Conservation (phyloP, 2,113 vertebrate genomes). For the Genyomyrus donnyi region DNA sequence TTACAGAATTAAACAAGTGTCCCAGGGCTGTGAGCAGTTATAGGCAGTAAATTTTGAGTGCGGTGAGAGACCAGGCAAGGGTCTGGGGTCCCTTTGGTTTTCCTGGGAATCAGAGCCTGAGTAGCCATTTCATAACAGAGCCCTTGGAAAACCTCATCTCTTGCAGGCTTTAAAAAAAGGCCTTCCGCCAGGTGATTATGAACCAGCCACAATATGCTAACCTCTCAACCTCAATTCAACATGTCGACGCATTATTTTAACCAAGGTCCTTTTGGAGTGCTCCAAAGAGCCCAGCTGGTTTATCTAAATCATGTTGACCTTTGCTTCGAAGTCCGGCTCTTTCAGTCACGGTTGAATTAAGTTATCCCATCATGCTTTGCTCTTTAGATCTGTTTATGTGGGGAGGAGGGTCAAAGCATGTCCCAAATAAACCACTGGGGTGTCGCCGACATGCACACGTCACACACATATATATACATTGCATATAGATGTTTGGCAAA, state of each 20-base stretch:
- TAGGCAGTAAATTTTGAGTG: background rate
- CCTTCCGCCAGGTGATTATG: conserved; percentile 26
- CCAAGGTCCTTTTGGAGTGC: conserved; percentile 24
- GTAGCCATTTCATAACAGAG: conserved; percentile 1
- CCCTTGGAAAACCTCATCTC: conserved; percentile 24
- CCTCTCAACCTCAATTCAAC: conserved; percentile 52
- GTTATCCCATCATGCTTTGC: conserved; percentile 34
- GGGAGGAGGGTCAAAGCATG: background rate
- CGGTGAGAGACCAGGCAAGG: background rate
- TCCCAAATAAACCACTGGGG: conserved; percentile 14
- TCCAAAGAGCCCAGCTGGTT: conserved; percentile 39
- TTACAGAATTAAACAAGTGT: background rate
- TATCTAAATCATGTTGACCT: conserved; percentile 46
- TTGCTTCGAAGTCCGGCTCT: conserved; percentile 42
- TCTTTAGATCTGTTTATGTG: background rate
- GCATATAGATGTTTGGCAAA: conserved; percentile 56
- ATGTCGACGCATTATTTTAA: conserved; percentile 38
- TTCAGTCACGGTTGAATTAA: conserved; percentile 59
- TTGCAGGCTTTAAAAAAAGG: background rate
- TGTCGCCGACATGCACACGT: conserved; percentile 42
- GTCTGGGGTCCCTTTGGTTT: background rate
- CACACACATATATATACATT: conserved; percentile 43
- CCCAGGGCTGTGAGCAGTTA: background rate
- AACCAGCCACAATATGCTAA: conserved; percentile 37
- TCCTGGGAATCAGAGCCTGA: conserved; percentile 10